phyloP scores from a whole-genome alignment of 53 echinoderm and acorn worm species.

The Crossaster papposus region DNA sequence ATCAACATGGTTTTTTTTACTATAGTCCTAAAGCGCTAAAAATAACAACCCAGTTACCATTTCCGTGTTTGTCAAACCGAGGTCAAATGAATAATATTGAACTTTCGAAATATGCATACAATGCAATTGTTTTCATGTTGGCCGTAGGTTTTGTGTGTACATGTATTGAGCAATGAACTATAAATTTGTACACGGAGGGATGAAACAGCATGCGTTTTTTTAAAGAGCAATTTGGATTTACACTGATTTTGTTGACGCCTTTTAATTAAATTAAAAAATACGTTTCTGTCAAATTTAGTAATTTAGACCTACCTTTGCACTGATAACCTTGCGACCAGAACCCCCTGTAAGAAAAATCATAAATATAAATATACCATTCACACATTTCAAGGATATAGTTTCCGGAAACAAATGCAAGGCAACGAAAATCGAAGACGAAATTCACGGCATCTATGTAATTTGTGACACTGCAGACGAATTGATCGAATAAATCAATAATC shows the following conservation, averaged over 20 bases:
- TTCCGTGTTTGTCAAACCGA: conserved; percentile 4
- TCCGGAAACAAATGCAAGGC: no score
- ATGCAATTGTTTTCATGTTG: not conserved
- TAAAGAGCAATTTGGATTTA: no score
- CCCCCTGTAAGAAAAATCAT: conserved; percentile 32
- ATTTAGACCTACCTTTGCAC: conserved; percentile 32
- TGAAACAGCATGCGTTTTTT: no score
- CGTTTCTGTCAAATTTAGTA: not conserved
- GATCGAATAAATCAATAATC: no score
- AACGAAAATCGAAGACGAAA: no score
- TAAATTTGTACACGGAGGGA: no score
- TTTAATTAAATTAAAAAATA: not conserved
- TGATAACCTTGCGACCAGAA: conserved; percentile 55
- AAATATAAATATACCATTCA: not conserved
- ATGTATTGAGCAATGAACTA: not conserved
- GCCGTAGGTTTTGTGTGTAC: not conserved
- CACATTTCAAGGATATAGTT: not conserved
- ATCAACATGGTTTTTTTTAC: not conserved
- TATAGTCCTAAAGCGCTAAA: not conserved
- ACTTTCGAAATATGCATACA: not conserved
- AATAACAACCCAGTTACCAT: not conserved
- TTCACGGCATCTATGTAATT: no score
- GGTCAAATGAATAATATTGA: conserved; percentile 21
- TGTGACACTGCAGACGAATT: no score
- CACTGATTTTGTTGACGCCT: no score